These are phyloP conservation scores for Ligdia adustata DNA, from an alignment of 2,888 invertebrate genomes.

Conservation along the genomic window DNA sequence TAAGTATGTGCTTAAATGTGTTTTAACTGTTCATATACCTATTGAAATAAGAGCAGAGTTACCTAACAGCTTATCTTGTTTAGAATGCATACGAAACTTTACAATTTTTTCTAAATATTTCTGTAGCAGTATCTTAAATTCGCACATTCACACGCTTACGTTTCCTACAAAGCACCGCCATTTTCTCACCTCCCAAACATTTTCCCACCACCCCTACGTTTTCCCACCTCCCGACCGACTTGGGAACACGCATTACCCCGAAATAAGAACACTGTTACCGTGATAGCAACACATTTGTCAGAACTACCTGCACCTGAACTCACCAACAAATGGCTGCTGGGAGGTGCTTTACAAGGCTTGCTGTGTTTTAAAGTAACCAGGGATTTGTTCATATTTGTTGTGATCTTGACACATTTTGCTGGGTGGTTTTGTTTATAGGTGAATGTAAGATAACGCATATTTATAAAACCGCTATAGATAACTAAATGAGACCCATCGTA, in stretches of 20 bases:
- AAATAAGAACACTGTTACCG: slow-evolving; percentile 20
- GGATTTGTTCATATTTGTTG: background rate
- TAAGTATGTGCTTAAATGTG: too few relatives aligned
- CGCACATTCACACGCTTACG: background rate
- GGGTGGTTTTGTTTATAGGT: too few relatives aligned
- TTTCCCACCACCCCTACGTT: background rate
- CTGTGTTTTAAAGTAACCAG: slow-evolving; percentile 6
- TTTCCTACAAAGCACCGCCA: background rate
- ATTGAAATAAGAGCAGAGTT: too few relatives aligned
- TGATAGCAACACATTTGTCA: slow-evolving; percentile 42
- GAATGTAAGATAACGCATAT: too few relatives aligned
- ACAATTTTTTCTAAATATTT: background rate
- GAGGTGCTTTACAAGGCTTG: slow-evolving; percentile 12
- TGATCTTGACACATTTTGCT: background rate
- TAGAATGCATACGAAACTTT: background rate
- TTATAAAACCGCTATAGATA: too few relatives aligned
- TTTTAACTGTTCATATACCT: too few relatives aligned
- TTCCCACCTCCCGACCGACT: too few relatives aligned
- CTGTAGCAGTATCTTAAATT: background rate
- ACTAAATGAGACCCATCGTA: too few relatives aligned
- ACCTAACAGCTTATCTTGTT: too few relatives aligned
- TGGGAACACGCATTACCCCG: slow-evolving; percentile 9
- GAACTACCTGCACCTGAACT: slow-evolving; percentile 39
- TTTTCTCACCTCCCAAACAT: background rate
- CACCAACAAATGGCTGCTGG: slow-evolving; percentile 37